Evolutionary conservation across 2,888 invertebrate species (phyloP), one percentile per base, ranked within the genome.

Genomic region (Galerucella pusilla): DNA sequence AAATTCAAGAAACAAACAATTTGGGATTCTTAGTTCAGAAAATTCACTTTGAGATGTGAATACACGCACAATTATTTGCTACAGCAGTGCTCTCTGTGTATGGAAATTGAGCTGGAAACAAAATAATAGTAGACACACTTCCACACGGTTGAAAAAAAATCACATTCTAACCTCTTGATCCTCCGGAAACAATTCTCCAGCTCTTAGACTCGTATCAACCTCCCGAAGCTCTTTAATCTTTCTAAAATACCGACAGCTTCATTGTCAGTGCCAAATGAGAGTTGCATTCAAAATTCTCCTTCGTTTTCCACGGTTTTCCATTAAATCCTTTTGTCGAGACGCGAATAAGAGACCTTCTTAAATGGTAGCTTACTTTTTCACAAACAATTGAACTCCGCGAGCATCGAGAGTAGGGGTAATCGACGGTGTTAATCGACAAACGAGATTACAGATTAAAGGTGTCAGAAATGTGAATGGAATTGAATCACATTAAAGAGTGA

Each of bases 301-400:
- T 46, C 63, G 68, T 64, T 75, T 71, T 60, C 63, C n/a, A 9
- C 61, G 75, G 68, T 68, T 71, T 71, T 60, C 63, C 63, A 63
- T 63, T 63, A n/a, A 42, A 14, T 42, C 35, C 60, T 12, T 57
- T 10, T 57, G 49, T 61, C 63, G 35, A 67, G 59, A 52, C 49
- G 65, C 46, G 54, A 69, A 61, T 66, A 70, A 71, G 70, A 66
- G 68, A 63, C 64, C 68, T 63, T 64, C 59, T 68, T 57, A 73
- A 45, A 64, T 63, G 45, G 28, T 64, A 63, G 66, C 67, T 71
- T 70, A 71, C 60, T 67, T 71, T 71, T 42, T 63, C 25, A 49
- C 74, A 74, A 76, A 74, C 76, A 77, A 77, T 75, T 70, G 77
- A 72, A 73, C 74, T 75, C 49, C 61, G 42, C 63, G 46, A 45